Base-by-base conservation (phyloP, 2,888 invertebrate genomes). In the Dilophus febrilis region DNA sequence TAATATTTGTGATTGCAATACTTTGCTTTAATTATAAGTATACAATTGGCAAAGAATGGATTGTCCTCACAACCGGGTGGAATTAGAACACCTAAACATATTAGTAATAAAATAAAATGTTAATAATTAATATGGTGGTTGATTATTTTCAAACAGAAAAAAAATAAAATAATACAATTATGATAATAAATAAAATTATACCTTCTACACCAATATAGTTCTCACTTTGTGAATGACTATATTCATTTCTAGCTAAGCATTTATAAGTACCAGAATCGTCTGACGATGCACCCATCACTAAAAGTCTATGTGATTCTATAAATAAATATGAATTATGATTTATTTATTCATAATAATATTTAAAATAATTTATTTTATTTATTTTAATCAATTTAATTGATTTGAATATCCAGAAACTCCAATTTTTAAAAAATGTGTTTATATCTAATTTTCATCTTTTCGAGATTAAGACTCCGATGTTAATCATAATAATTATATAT, bases 1-100 rank as follows among this genome's bases (percentile, higher is more conserved):
- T 94, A 95, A 65, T 91, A 94, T 48, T 72, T 70, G 65, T 94
- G 88, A n/a, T 67, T 66, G 59, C 94, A 95, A 59, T 80, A 86
- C 42, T 72, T 71, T 42, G 79, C 88, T 53, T 72, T 67, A 3
- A 94, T 88, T 51, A 94, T 92, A 41, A 92, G 70, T 33, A 71
- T 68, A 61, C 94, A 95, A 57, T 90, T 85, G 39, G 92, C 91
- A 58, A 88, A 85, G 69, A 74, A 81, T 32, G 76, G 74, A 56
- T 81, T 88, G 64, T 94, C 92, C 37, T 75, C 77, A 58, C 94
- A 94, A 52, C 74, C 75, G 11, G 81, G 74, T 50, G 82, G 77
- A 37, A 90, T 71, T 53, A 72, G 73, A 38, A 78, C 58, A 43
- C 77, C 86, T 86, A 65, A 2, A 54, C 58, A 54, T 53, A 49